Base-by-base conservation (phyloP, 2,797 vertebrate genomes). In the Emydoidea blandingii region DNA sequence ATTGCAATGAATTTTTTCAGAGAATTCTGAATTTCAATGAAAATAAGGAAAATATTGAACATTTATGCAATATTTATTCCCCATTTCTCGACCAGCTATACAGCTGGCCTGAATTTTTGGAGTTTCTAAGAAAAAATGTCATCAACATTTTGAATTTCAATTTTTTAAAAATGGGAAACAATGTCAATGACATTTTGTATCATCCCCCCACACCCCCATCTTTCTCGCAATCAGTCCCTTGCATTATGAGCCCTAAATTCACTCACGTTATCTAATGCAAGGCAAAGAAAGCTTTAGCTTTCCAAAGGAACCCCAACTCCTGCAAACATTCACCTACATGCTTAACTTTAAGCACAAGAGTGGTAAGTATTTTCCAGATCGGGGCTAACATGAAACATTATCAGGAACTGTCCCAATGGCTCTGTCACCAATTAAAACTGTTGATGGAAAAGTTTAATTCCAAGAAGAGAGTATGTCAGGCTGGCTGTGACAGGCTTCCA, bases 271-370 rank as follows among this genome's bases (percentile, higher is more conserved):
- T 37, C 81, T 52, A 23, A 3, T 0, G 81, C 80, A 41, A 3
- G 72, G 87, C 6, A 37, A 68, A 52, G 57, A 79, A 0, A 0
- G 79, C 65, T 0, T 0, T 0, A 0, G 21, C 23, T 11, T 0
- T 83, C 2, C 0, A 0, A 68, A 5, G 50, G 0, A 5, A 54
- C 56, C n/a, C 82, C 19, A 92, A 54, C 59, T 19, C 53, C 89
- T 27, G 47, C 29, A 87, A 82, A 65, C 37, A 65, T 82, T 88
- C 19, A 91, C 86, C 83, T 23, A 12, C 19, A 23, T 0, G 2
- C 84, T 16, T 53, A 0, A 1, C 0, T 0, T 31, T 52, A 65
- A 84, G 76, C 2, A 44, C 2, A 2, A 34, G 82, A 85, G 84
- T 50, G 11, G 47, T 5, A n/a, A 11, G 3, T 11, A 21, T 72